Base-by-base conservation (phyloP, 2,888 invertebrate genomes). In the Epirrhoe tristata region DNA sequence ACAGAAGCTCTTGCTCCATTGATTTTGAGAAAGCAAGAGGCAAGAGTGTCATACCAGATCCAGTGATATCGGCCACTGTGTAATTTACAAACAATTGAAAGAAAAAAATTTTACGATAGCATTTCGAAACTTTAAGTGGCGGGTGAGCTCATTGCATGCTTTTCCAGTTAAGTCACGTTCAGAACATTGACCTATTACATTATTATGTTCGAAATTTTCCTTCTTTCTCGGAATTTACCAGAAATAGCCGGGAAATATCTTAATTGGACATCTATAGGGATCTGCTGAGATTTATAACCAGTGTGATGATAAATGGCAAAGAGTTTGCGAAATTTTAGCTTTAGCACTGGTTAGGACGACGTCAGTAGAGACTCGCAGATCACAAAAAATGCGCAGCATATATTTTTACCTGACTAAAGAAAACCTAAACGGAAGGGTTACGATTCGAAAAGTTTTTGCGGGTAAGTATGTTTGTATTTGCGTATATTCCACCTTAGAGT, bases 241-340 rank as follows among this genome's bases (percentile, higher is more conserved):
- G 69, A 62, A 68, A 70, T 67, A 43, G 53, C 31, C 52, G 12
- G 55, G 62, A 67, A 55, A 63, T 72, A 70, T 68, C 72, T 67
- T 72, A 70, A 70, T 70, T 72, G 72, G 67, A 66, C 65, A 67
- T 72, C 67, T 66, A 70, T 67, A 66, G 56, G 62, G 70, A 72
- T 64, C 61, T 58, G 36, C 46, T 51, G 48, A 63, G 68, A 68
- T 68, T 71, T 72, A 70, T 67, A 63, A 62, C 57, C 43, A 6
- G 39, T 14, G 52, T 63, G 31, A 64, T 66, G 60, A 57, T 59
- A 60, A 46, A 52, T 60, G 51, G 36, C 24, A 50, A 31, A 36
- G 31, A 31, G 17, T 58, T 50, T 36, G 54, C 48, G 61, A 50
- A 34, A 54, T 61, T 66, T 66, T 54, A n/a, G 32, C 6, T 12